A percentile compares a stretch with the other conserved stretches of the same genome.
Conservation (phyloP, 2,797 vertebrate genomes). For the Odontamblyopus rebecca region DNA sequence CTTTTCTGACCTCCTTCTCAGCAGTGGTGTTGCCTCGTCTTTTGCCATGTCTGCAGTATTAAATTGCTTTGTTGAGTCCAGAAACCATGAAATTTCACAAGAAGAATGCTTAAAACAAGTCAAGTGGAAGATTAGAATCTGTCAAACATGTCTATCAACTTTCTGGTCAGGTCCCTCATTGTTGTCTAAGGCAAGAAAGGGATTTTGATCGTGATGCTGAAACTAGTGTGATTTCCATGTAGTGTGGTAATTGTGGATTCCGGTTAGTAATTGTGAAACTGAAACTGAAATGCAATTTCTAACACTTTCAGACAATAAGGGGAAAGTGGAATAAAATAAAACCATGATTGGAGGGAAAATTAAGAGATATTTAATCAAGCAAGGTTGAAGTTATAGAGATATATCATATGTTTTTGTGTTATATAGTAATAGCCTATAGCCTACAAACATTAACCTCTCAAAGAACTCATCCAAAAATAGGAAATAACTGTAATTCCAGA, state of each 20-base stretch:
- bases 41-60: conserved; percentile 27
- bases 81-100: not conserved
- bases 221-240: not conserved
- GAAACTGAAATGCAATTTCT: conserved; percentile 27
- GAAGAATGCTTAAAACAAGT: not conserved
- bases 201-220: not conserved
- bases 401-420: not conserved
- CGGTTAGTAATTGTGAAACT: conserved; percentile 26
- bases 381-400: too few relatives aligned
- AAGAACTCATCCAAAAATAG: not conserved
- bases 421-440: not conserved
- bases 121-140: not conserved
- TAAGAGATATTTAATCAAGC: conserved; percentile 18
- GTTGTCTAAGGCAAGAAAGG: not conserved
- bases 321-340: not conserved
- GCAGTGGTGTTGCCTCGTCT: conserved; percentile 47
- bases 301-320: not conserved
- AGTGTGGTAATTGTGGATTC: not conserved
- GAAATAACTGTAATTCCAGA: conserved; percentile 18
- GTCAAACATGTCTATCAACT: not conserved
- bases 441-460: not conserved
- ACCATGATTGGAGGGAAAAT: not conserved
- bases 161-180: not conserved
- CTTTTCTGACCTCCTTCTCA: conserved; percentile 31
- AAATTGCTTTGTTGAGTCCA: not conserved